Evolutionary conservation across 2,113 vertebrate genomes (phyloP), one percentile per base, ranked within the genome.

Genomic region (Romanogobio albipinnatus): DNA sequence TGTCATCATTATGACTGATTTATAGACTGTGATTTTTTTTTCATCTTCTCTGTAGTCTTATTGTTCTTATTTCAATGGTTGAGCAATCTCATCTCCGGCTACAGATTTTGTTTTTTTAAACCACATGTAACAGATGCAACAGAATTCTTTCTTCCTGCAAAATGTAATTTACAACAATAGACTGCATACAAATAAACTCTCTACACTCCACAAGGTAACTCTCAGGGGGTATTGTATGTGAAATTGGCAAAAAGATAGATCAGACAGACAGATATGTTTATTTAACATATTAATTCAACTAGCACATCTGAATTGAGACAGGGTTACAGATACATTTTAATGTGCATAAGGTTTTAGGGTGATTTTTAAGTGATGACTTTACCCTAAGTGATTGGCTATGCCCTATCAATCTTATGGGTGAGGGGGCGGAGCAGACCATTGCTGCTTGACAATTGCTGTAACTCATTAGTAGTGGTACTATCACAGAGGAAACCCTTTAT

Each of bases 1-100:
- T 61, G 56, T 78, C 58, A 47, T 62, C 36, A 62, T 78, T 59
- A 59, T 62, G 76, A 61, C n/a, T 79, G 39, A 79, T 61, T 62
- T 79, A 79, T 79, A 45, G 36, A 62, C 36, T 45, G 56, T 43
- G 76, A 61, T 43, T 59, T 39, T 61, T 77, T 61, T 24, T 78
- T 78, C 33, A 59, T 78, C 14, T n/a, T 58, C 51, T 77, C 29
- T 58, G 49, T 19, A 76, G 74, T 53, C 74, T 58, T 39, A n/a
- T 59, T 78, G 53, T 78, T 78, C 33, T 78, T 78, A 45, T 77
- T 77, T 39, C 5, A 59, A 43, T 29, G 36, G 33, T 24, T 59
- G 56, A 78, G 33, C 76, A 78, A 78, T 78, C 10, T 61, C 10
- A 43, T 11, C 75, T 76, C 29, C 14, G 10, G 49, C 56, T 36